These are phyloP conservation scores for Sebastes oblongus DNA, from an alignment of 2,797 vertebrate genomes.

Conservation along the genomic window DNA sequence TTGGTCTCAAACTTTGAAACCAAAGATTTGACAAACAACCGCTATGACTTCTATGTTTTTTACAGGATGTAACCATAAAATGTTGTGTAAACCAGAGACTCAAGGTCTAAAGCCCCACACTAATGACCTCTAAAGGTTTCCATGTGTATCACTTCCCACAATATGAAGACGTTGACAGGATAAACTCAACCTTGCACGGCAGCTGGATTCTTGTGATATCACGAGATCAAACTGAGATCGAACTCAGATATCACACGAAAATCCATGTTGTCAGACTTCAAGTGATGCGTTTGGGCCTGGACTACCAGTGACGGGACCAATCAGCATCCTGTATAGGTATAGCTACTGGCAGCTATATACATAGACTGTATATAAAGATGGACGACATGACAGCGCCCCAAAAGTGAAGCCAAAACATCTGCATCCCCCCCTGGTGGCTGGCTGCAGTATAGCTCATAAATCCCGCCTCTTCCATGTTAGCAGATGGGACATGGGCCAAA, in stretches of 20 bases:
- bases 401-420: too few species aligned
- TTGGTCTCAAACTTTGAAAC: neutral
- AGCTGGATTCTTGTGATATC: neutral
- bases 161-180: neutral
- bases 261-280: neutral
- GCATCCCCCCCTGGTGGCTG: too few species aligned
- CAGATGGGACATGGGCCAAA: accelerated
- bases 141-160: neutral
- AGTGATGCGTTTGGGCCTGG: accelerated
- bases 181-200: neutral
- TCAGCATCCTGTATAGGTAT: too few species aligned
- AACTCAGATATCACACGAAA: neutral
- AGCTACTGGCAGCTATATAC: accelerated
- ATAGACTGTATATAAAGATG: too few species aligned
- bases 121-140: neutral
- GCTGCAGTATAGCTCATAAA: too few species aligned
- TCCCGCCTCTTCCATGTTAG: too few species aligned
- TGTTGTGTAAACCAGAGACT: neutral
- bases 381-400: too few species aligned
- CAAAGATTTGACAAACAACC: neutral
- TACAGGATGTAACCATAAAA: neutral
- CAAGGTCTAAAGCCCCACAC: neutral
- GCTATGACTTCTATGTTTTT: neutral
- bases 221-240: too few species aligned
- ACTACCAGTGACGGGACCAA: too few species aligned